Conservation (phyloP, 1,140 invertebrate species). For the Aphidius ervi region DNA sequence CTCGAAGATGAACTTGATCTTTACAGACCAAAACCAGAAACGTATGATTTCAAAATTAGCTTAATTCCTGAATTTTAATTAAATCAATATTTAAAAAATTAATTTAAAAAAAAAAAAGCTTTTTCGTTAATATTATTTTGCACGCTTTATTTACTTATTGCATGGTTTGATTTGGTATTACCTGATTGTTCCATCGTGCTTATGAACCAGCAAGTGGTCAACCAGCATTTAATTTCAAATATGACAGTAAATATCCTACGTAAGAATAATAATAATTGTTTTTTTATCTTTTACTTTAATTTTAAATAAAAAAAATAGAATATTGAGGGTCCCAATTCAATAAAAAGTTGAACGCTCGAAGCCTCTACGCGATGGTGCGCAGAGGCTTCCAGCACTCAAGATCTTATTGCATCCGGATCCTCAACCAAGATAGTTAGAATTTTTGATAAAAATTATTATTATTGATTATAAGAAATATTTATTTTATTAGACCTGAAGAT, state of each 20-base stretch:
- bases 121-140: slow-evolving; percentile 18
- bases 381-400: too few relatives aligned
- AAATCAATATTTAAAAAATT: neutral
- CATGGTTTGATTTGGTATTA: slow-evolving; percentile 22
- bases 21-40: slow-evolving; percentile 61
- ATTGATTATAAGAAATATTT: slow-evolving; percentile 6
- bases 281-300: too few relatives aligned
- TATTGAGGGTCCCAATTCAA: too few relatives aligned
- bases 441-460: too few relatives aligned
- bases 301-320: too few relatives aligned
- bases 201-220: slow-evolving; percentile 25
- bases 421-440: too few relatives aligned
- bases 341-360: too few relatives aligned
- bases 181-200: slow-evolving; percentile 14
- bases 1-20: slow-evolving; percentile 81
- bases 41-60: slow-evolving; percentile 29
- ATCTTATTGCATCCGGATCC: too few relatives aligned
- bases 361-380: too few relatives aligned
- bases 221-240: slow-evolving; percentile 19
- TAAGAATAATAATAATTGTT: slow-evolving; percentile 16
- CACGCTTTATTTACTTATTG: slow-evolving; percentile 21
- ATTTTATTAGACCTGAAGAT: slow-evolving; percentile 52
- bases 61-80: neutral
- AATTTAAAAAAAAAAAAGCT: neutral
- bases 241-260: slow-evolving; percentile 23